Percentiles rank a stretch among this genome's conserved stretches.
Evolutionary conservation across 2,888 invertebrate species (phyloP).

Genomic region (Rhaphigaster nebulosa): DNA sequence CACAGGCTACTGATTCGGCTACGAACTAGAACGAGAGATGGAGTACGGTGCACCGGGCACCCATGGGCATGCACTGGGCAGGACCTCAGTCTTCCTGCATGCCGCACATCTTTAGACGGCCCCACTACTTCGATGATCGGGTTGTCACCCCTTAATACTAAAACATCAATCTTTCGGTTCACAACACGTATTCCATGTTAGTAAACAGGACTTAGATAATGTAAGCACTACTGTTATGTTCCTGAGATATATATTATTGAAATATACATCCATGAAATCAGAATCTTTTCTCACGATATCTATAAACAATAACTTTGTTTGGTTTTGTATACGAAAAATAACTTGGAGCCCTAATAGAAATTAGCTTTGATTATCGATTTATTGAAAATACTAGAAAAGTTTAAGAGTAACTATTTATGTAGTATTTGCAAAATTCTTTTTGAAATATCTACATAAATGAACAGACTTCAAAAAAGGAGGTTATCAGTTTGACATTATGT

Average conservation of each 20-base stretch:
- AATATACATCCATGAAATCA: not conserved
- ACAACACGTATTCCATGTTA: not conserved
- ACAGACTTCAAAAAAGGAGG: no score
- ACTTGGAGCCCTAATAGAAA: not conserved
- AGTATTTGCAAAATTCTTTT: no score
- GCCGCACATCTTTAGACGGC: constrained; percentile 47
- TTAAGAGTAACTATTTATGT: no score
- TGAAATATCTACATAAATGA: no score
- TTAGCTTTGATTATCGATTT: not conserved
- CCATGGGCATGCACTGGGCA: constrained; percentile 25
- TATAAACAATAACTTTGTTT: not conserved
- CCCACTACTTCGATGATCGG: constrained; percentile 13
- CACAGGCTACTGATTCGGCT: not conserved
- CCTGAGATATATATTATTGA: not conserved
- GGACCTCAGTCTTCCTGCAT: constrained; percentile 24
- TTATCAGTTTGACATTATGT: no score
- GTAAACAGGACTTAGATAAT: not conserved
- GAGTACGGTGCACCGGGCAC: not conserved
- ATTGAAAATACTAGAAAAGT: no score
- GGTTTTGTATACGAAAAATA: not conserved
- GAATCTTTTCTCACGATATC: not conserved
- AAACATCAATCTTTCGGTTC: not conserved
- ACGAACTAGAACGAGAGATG: constrained; percentile 19
- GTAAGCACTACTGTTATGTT: not conserved
- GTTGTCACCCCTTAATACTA: not conserved